A percentile compares a stretch with the other conserved stretches of the same genome.
These are phyloP conservation scores for Augochlora pura DNA, from an alignment of 1,140 invertebrate species.

Conservation along the genomic window DNA sequence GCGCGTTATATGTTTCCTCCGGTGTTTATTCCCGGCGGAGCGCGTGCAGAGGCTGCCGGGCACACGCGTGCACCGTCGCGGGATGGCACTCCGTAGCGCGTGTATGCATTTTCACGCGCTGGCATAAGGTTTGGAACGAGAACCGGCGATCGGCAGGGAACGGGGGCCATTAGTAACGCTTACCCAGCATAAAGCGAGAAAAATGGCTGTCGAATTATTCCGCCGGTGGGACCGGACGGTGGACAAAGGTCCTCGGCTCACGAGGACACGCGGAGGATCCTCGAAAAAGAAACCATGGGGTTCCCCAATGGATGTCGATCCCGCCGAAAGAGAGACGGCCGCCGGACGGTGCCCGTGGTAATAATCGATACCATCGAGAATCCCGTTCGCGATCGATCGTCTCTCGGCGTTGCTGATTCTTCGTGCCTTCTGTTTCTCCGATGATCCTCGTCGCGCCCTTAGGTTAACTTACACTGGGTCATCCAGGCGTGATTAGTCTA, in stretches of 20 bases:
- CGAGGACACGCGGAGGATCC: conserved; percentile 50
- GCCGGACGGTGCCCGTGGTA: conserved; percentile 6
- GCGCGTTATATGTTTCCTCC: conserved; percentile 19
- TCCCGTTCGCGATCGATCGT: conserved; percentile 32
- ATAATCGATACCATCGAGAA: conserved; percentile 58
- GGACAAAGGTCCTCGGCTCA: conserved; percentile 54
- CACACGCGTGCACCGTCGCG: not conserved
- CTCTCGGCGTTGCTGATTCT: too few species aligned
- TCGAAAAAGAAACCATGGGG: conserved; percentile 55
- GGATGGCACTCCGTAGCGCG: not conserved
- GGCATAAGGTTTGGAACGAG: not conserved
- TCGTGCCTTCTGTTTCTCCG: not conserved
- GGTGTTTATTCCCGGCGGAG: conserved; percentile 32
- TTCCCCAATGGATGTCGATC: conserved; percentile 57
- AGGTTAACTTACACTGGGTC: too few species aligned
- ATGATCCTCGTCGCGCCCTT: too few species aligned
- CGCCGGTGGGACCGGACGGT: conserved; percentile 45
- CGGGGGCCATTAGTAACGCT: conserved; percentile 69
- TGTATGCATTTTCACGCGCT: not conserved
- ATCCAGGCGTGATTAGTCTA: too few species aligned
- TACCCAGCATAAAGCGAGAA: conserved; percentile 71
- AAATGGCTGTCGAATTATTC: conserved; percentile 71
- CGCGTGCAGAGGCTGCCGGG: conserved; percentile 28
- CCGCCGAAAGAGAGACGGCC: conserved; percentile 36
- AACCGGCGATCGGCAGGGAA: conserved; percentile 38